A percentile compares a stretch with the other conserved stretches of the same genome.
Conservation (phyloP, 2,888 invertebrate genomes). For the Drosophila stalkeri region DNA sequence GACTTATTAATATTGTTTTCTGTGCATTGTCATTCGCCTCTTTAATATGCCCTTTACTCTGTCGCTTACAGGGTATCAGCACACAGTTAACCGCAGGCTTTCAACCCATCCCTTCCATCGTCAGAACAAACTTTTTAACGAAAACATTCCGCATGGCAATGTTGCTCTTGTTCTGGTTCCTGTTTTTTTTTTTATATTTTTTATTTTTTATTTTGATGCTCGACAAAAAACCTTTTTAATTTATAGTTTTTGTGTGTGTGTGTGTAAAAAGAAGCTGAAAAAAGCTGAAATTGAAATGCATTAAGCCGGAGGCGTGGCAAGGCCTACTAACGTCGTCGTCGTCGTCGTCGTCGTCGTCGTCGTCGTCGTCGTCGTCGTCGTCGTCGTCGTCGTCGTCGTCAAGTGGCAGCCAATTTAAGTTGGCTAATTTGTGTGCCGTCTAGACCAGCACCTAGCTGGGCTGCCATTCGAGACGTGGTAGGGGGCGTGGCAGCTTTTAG, state of each 20-base stretch:
- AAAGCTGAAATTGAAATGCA: slow-evolving; percentile 71
- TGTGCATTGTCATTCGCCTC: not conserved
- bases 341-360: slow-evolving; percentile 22
- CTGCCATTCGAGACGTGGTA: not conserved
- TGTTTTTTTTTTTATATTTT: not conserved
- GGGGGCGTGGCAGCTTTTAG: slow-evolving; percentile 7
- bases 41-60: not conserved
- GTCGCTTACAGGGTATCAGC: slow-evolving; percentile 32
- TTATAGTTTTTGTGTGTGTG: slow-evolving; percentile 55
- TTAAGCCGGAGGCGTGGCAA: slow-evolving; percentile 47
- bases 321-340: slow-evolving; percentile 12
- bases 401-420: slow-evolving; percentile 75
- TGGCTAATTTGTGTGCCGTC: slow-evolving; percentile 71
- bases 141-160: slow-evolving; percentile 52
- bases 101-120: not conserved
- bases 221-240: slow-evolving; percentile 58
- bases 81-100: slow-evolving; percentile 22
- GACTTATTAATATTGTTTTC: not conserved
- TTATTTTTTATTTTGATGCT: slow-evolving; percentile 23
- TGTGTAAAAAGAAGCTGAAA: slow-evolving; percentile 20
- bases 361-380: not conserved
- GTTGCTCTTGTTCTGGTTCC: slow-evolving; percentile 26
- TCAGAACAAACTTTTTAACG: slow-evolving; percentile 36
- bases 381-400: slow-evolving; percentile 21
- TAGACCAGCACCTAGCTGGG: slow-evolving; percentile 37